Percentiles rank a stretch among this genome's conserved stretches.
phyloP scores from a whole-genome alignment of 2,888 invertebrate genomes.

The Tetranychus piercei region DNA sequence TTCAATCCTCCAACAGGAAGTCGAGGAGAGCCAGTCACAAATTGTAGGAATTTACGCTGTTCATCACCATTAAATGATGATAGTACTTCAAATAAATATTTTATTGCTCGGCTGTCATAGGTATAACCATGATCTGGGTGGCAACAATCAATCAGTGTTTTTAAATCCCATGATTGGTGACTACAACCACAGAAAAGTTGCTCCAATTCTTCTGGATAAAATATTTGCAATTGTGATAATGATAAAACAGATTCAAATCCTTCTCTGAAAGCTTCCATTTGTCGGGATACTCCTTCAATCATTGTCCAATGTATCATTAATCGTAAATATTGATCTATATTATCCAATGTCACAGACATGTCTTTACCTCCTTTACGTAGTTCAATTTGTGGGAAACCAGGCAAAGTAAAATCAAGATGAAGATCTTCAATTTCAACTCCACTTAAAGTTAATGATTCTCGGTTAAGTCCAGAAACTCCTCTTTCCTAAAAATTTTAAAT shows the following conservation, averaged over 20 bases:
- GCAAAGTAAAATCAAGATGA: slow-evolving; percentile 80
- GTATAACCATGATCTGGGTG: slow-evolving; percentile 96
- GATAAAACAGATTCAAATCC: slow-evolving; percentile 95
- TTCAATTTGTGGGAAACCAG: slow-evolving; percentile 83
- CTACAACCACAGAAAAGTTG: slow-evolving; percentile 40
- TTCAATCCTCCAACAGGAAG: slow-evolving; percentile 94
- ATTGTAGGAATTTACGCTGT: slow-evolving; percentile 87
- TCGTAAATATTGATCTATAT: slow-evolving; percentile 78
- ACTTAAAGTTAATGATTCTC: slow-evolving; percentile 51
- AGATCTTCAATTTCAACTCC: slow-evolving; percentile 75
- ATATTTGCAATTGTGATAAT: slow-evolving; percentile 63
- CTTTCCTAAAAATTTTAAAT: not conserved
- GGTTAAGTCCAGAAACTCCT: not conserved
- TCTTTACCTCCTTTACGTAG: slow-evolving; percentile 79
- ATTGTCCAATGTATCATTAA: slow-evolving; percentile 88
- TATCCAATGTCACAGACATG: slow-evolving; percentile 69
- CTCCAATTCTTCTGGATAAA: slow-evolving; percentile 75
- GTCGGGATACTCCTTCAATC: slow-evolving; percentile 78
- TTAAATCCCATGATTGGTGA: slow-evolving; percentile 51
- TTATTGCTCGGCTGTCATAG: slow-evolving; percentile 79
- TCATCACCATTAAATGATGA: slow-evolving; percentile 68
- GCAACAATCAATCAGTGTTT: slow-evolving; percentile 76
- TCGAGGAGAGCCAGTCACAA: slow-evolving; percentile 92
- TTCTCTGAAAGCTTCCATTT: slow-evolving; percentile 91
- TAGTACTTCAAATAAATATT: slow-evolving; percentile 78